phyloP scores from a whole-genome alignment of 2,888 invertebrate species.

The Dicyrtomina minuta region DNA sequence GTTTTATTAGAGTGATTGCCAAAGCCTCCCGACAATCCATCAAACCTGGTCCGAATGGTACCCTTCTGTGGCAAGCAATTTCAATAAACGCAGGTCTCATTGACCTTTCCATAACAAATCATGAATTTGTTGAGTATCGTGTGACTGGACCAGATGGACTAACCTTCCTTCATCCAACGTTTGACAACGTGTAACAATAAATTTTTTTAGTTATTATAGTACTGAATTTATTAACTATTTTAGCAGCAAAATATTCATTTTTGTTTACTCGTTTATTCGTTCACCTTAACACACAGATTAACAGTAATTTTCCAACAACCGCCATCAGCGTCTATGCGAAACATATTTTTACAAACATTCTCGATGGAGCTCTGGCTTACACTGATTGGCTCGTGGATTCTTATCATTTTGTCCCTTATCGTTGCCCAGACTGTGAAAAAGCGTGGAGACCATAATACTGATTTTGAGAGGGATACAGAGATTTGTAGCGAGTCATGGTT shows the following conservation, averaged over 20 bases:
- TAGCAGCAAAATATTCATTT: background rate
- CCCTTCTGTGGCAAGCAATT: conserved; percentile 32
- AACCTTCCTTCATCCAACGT: conserved; percentile 35
- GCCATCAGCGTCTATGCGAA: conserved; percentile 37
- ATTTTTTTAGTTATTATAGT: background rate
- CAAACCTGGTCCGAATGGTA: conserved; percentile 32
- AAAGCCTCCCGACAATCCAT: conserved; percentile 7
- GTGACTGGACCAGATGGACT: conserved; percentile 33
- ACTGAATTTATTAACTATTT: background rate
- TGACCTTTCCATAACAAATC: too few relatives aligned
- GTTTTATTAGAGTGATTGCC: conserved; percentile 25
- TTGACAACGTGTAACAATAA: background rate
- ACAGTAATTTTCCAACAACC: conserved; percentile 44
- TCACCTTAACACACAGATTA: conserved; percentile 31
- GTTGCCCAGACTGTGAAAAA: background rate
- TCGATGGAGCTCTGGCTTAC: conserved; percentile 36
- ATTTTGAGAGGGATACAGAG: background rate
- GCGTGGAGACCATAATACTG: background rate
- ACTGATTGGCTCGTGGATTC: background rate
- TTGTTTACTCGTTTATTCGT: too few relatives aligned
- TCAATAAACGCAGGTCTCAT: conserved; percentile 25
- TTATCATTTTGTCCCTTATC: background rate
- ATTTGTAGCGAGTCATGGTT: conserved; percentile 32
- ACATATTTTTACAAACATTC: conserved; percentile 45
- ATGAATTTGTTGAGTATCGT: conserved; percentile 33